Base-by-base conservation (phyloP, 2,888 invertebrate genomes). In the Dinocampus coccinellae region DNA sequence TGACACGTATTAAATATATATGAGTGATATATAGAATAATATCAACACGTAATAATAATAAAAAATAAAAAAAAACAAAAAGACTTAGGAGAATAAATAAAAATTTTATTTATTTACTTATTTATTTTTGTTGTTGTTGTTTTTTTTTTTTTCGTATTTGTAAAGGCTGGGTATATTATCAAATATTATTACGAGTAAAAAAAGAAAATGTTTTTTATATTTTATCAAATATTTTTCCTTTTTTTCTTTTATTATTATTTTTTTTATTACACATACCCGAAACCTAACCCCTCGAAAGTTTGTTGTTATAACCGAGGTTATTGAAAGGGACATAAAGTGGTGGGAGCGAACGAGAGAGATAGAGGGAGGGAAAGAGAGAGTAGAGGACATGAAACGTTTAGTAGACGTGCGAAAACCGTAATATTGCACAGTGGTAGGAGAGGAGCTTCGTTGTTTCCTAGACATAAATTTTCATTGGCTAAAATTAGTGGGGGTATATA, bases 391-490 rank as follows among this genome's bases (percentile, higher is more conserved):
- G 11, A 47, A 47, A 2, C 16, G 16, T 47, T 47, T 47, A 47
- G 47, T 9, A 47, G 20, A 47, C 47, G 47, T 47, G 47, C 47
- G 3, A 20, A 47, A 47, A 47, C 3, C 47, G 16, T 16, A 47
- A 47, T 47, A 47, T 47, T 47, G 16, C 0, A 16, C 26, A 13
- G 62, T 6, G 39, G n/a, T n/a, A n/a, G n/a, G n/a, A 13, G n/a
- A 29, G n/a, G 42, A 3, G 52, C 16, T 20, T 7, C 16, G 47
- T 47, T 47, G 57, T 24, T 13, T 39, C 29, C 33, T 34, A 22
- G 52, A 65, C 61, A 61, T 69, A 52, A 60, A 73, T 71, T 73
- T 69, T 68, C 70, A 71, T 73, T 57, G 52, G 70, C 60, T 60
- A 13, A 68, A 72, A 76, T 73, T 69, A 74, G 36, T 47, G 52